A percentile compares a stretch with the other conserved stretches of the same genome.
These are phyloP conservation scores for Digitonthophagus gazella DNA, from an alignment of 2,888 invertebrate species.

Conservation along the genomic window DNA sequence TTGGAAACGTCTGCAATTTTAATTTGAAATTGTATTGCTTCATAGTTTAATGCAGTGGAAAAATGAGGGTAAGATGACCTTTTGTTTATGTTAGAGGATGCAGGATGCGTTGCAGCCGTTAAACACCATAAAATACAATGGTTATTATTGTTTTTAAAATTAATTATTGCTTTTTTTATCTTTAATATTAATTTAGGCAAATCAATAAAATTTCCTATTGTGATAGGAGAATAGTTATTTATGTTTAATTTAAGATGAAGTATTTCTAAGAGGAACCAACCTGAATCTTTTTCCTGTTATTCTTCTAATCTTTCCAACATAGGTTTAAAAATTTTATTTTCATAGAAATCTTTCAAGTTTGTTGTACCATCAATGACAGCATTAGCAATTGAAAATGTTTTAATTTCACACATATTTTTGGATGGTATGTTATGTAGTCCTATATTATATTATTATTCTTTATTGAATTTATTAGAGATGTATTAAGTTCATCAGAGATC, in stretches of 20 bases:
- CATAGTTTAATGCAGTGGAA: background rate
- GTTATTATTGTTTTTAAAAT: constrained; percentile 32
- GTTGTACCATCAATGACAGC: constrained; percentile 29
- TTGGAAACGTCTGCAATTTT: no score
- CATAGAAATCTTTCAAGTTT: constrained; percentile 21
- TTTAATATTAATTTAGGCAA: constrained; percentile 27
- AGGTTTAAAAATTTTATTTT: background rate
- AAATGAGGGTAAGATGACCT: background rate
- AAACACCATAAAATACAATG: background rate
- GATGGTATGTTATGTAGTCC: no score
- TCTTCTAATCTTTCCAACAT: constrained; percentile 18
- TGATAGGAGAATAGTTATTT: constrained; percentile 17
- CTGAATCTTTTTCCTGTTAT: constrained; percentile 12
- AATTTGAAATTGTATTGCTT: background rate
- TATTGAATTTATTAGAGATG: no score
- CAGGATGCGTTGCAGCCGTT: background rate
- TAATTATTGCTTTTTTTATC: constrained; percentile 30
- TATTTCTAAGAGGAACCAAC: constrained; percentile 19
- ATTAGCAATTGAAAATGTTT: constrained; percentile 34
- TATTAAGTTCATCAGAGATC: no score
- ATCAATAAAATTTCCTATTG: constrained; percentile 26
- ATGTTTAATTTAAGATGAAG: constrained; percentile 21
- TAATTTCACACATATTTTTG: constrained; percentile 29
- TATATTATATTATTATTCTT: no score
- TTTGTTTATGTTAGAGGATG: background rate